Evolutionary conservation across 2,888 invertebrate species (phyloP), one percentile per base, ranked within the genome.

Genomic region (Eretmocerus hayati): DNA sequence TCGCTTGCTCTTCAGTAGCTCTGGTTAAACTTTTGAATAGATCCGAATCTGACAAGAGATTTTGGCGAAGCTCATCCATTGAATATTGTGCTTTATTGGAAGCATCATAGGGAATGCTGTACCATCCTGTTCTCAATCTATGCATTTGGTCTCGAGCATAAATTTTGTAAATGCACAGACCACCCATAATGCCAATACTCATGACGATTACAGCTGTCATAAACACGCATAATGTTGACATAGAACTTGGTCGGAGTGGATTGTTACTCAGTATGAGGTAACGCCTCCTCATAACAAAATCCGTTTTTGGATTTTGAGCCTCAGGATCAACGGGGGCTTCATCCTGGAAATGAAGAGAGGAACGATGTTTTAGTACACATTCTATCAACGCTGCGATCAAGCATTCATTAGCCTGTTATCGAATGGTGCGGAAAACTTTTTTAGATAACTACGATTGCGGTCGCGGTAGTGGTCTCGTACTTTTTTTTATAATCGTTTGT

Each of bases 131-230:
- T 51, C 79, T 77, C 70, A 81, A 82, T 61, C 78, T 77, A 46
- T 80, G 78, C 63, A 76, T 69, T 65, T 81, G 80, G 38, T 75
- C 75, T 47, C 78, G 77, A 13, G 81, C 76, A 66, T 85, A 85
- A 59, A 87, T 81, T 44, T 81, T 80, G 72, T 89, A 90, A 44
- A 91, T 74, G 64, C 85, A 81, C 46, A 87, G 77, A 4, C 88
- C 90, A 6, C 84, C 81, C 44, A 81, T 71, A 31, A 84, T 75
- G 11, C 86, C 77, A 52, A 78, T 73, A n/a, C 79, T 87, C 62
- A 85, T 77, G 52, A 86, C 78, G 62, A 87, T 78, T 19, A 89
- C 81, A 2, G 86, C 83, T 13, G 84, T 79, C 36, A 89, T 66
- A 50, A 85, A 78, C 46, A 90, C 74, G 63, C 83, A 80, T 41